phyloP scores from a whole-genome alignment of 2,113 vertebrate genomes.

The Ammodramus savannarum region DNA sequence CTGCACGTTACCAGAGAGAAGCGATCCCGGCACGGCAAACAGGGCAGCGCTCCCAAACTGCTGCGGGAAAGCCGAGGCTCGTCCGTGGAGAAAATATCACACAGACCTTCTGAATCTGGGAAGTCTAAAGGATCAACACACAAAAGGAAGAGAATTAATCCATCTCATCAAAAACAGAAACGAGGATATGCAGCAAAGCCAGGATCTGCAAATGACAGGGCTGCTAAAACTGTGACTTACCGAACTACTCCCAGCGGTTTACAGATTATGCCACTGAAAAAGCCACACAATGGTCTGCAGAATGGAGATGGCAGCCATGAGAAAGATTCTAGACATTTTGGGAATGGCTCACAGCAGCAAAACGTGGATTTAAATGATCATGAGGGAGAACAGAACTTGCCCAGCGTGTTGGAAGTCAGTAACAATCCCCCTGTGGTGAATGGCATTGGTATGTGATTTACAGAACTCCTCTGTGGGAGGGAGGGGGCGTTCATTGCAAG shows the following conservation, averaged over 20 bases:
- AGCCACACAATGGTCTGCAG: slow-evolving; percentile 82
- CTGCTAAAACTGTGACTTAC: slow-evolving; percentile 85
- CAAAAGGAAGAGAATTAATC: slow-evolving; percentile 84
- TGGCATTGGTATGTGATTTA: slow-evolving; percentile 83
- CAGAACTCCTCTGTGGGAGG: not conserved
- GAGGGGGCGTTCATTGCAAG: not conserved
- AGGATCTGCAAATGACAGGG: slow-evolving; percentile 75
- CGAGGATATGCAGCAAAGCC: slow-evolving; percentile 77
- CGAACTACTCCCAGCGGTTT: slow-evolving; percentile 85
- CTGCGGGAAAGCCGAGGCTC: slow-evolving; percentile 68
- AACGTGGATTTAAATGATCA: slow-evolving; percentile 73
- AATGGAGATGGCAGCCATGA: slow-evolving; percentile 81
- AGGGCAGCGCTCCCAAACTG: slow-evolving; percentile 64
- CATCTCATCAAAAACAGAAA: slow-evolving; percentile 80
- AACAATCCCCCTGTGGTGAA: slow-evolving; percentile 75
- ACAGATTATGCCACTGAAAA: slow-evolving; percentile 85
- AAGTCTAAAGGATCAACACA: slow-evolving; percentile 79
- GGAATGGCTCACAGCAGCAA: slow-evolving; percentile 79
- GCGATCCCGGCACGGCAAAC: slow-evolving; percentile 79
- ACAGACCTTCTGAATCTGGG: slow-evolving; percentile 72
- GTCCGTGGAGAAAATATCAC: slow-evolving; percentile 69
- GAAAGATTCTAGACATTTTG: slow-evolving; percentile 80
- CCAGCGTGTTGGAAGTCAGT: slow-evolving; percentile 70
- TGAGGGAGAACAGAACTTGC: slow-evolving; percentile 74
- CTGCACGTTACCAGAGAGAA: slow-evolving; percentile 82